Conservation (phyloP, 2,797 vertebrate species). For the Poeciliopsis infans region DNA sequence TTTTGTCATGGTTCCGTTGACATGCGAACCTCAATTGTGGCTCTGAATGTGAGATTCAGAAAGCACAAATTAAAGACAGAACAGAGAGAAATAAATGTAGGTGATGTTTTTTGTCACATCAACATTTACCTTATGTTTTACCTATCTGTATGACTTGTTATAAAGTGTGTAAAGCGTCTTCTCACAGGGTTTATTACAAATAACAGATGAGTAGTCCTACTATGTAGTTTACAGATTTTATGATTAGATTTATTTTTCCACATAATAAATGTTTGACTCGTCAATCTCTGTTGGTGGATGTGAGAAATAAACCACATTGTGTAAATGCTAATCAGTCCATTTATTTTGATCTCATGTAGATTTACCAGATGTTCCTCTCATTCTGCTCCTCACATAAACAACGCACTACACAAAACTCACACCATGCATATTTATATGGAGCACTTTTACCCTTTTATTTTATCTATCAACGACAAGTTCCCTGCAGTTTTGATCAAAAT, state of each 20-base stretch:
- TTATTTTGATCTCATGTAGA: background rate
- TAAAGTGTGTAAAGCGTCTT: slow-evolving; percentile 57
- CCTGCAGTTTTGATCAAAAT: background rate
- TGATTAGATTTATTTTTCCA: slow-evolving; percentile 29
- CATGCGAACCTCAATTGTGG: slow-evolving; percentile 1
- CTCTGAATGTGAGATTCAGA: slow-evolving; percentile 9
- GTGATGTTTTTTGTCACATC: slow-evolving; percentile 14
- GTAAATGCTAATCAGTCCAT: slow-evolving; percentile 30
- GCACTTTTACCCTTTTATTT: background rate
- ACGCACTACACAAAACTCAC: background rate
- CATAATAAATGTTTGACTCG: slow-evolving; percentile 30
- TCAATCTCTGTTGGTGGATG: slow-evolving; percentile 27
- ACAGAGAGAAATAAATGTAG: slow-evolving; percentile 12
- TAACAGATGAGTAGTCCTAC: slow-evolving; percentile 1
- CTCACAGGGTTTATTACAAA: slow-evolving; percentile 25
- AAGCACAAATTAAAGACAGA: slow-evolving; percentile 6
- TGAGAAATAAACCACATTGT: slow-evolving; percentile 44
- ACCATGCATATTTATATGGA: background rate
- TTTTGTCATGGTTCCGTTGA: background rate
- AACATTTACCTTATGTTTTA: slow-evolving; percentile 5
- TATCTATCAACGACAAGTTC: background rate
- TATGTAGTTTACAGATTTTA: slow-evolving; percentile 2
- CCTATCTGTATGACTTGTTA: slow-evolving; percentile 59
- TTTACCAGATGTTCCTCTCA: background rate
- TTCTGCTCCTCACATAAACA: background rate